These are phyloP conservation scores for Telmatherina bonti DNA, from an alignment of 2,797 vertebrate species.

Conservation along the genomic window DNA sequence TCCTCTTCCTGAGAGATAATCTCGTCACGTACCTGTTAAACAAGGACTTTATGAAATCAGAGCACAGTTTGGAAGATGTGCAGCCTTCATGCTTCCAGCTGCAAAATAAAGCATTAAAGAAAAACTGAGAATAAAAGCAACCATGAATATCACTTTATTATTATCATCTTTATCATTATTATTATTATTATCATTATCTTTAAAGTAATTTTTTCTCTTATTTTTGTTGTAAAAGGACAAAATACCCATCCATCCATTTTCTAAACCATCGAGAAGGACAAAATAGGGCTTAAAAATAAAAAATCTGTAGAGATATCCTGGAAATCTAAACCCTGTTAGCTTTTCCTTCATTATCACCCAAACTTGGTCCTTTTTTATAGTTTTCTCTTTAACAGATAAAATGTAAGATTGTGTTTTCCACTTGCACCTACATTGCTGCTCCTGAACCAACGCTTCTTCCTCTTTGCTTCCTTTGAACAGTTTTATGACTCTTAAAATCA, in stretches of 20 bases:
- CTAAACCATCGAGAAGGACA: no score
- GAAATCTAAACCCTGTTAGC: neutral
- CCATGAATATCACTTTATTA: neutral
- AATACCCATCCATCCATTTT: no score
- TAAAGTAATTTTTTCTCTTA: neutral
- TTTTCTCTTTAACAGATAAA: neutral
- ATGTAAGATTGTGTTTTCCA: neutral
- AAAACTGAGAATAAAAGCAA: neutral
- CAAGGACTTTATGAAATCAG: neutral
- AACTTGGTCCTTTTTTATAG: neutral
- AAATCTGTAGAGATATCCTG: neutral
- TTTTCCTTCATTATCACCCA: neutral
- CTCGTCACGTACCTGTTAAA: neutral
- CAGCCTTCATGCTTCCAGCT: neutral
- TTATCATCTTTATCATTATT: neutral
- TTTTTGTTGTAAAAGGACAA: no score
- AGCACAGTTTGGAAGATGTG: slow-evolving; percentile 3
- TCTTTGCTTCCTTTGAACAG: neutral
- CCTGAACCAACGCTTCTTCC: neutral
- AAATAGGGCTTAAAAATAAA: neutral
- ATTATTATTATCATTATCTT: neutral
- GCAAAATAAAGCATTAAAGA: neutral
- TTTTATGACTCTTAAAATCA: neutral
- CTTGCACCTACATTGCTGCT: neutral
- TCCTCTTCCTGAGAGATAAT: neutral